Base-by-base conservation (phyloP, 2,888 invertebrate species). In the Coleophora deauratella region DNA sequence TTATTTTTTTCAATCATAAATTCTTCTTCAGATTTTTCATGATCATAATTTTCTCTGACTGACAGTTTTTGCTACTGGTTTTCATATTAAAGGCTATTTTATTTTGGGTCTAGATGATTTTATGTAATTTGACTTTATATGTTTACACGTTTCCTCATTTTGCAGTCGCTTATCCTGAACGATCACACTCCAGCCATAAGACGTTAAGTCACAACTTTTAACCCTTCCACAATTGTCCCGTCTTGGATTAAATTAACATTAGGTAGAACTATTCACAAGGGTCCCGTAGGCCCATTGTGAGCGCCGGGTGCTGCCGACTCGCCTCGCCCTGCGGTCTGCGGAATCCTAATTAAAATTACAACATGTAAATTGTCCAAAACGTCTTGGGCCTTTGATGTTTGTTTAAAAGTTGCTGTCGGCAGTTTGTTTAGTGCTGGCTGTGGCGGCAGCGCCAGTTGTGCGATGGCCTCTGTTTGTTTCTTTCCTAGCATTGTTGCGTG, bases 211-310 rank as follows among this genome's bases (percentile, higher is more conserved):
- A 67, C 71, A 79, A 81, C 70, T 78, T 77, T 72, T 67, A 61
- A 52, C 61, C 65, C 58, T 52, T 46, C 37, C 53, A 55, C 58
- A 66, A 70, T 72, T 72, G 78, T 72, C 37, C 66, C 74, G 70
- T 72, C 80, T 81, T 76, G 71, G 79, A 84, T 84, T 82, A 84
- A 84, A 81, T 81, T 77, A 84, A 84, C 84, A 84, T 84, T 84
- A 84, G 77, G 79, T 75, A 62, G 61, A 78, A 77, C 69, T 77
- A 74, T 77, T 67, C 66, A 54, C 45, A 63, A 61, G 68, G 67
- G 64, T 56, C 57, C 59, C 56, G 51, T 49, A 43, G 55, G 53
- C 61, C 54, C 60, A 70, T 69, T 72, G 72, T 72, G 49, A 48
- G 39, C 45, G 54, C 57, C 61, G 54, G 52, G 64, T 59, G 59